Percentiles rank a stretch among this genome's conserved stretches.
Evolutionary conservation across 2,888 invertebrate species (phyloP).

Genomic region (Chaitophorus viminalis): DNA sequence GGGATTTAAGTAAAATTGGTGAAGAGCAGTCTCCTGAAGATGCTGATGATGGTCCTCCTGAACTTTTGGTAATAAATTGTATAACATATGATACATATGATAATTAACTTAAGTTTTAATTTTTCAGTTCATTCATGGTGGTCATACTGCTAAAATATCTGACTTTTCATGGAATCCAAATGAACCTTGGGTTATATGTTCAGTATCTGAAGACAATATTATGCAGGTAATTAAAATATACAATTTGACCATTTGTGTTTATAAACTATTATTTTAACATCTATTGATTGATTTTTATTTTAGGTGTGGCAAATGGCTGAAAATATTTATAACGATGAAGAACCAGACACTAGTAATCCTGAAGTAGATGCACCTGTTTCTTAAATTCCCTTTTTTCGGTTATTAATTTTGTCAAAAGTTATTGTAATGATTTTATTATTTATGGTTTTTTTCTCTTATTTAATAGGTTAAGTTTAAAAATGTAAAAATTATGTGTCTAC

Average conservation of each 20-base stretch:
- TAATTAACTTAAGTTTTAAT: slow-evolving; percentile 26
- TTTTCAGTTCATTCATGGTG: slow-evolving; percentile 91
- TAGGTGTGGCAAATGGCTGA: slow-evolving; percentile 99
- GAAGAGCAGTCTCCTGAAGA: slow-evolving; percentile 98
- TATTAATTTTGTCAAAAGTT: slow-evolving; percentile 20
- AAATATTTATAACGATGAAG: slow-evolving; percentile 99
- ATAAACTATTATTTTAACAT: not conserved
- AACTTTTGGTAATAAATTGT: slow-evolving; percentile 75
- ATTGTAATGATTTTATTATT: slow-evolving; percentile 24
- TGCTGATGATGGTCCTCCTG: slow-evolving; percentile 98
- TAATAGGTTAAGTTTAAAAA: slow-evolving; percentile 8
- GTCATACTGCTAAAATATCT: slow-evolving; percentile 98
- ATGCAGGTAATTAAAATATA: slow-evolving; percentile 79
- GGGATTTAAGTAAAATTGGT: slow-evolving; percentile 99
- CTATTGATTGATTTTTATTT: slow-evolving; percentile 60
- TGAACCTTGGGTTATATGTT: slow-evolving; percentile 99
- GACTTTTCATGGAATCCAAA: slow-evolving; percentile 99
- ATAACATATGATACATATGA: not conserved
- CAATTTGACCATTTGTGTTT: not conserved
- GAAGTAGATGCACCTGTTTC: slow-evolving; percentile 54
- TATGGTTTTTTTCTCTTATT: slow-evolving; percentile 23
- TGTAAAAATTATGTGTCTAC: slow-evolving; percentile 50
- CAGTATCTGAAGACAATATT: slow-evolving; percentile 99
- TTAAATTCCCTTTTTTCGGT: slow-evolving; percentile 19
- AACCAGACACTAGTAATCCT: slow-evolving; percentile 77